Evolutionary conservation across 2,797 vertebrate genomes (phyloP), one percentile per base, ranked within the genome.

Genomic region (Spinus pinus): DNA sequence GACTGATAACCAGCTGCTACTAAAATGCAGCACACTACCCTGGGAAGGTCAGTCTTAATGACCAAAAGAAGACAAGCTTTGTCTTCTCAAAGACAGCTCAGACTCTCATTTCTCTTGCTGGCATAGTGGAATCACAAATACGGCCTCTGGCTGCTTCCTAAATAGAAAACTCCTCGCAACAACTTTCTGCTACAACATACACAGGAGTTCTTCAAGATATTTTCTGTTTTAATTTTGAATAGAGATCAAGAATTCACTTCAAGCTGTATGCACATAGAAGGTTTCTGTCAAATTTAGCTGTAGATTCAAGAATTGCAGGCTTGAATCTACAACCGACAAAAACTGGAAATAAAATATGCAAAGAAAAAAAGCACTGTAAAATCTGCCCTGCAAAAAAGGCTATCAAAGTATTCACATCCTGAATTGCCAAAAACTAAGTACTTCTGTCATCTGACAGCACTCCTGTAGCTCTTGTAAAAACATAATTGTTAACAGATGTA

Each of bases 401-500:
- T 86, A 65, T 78, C 61, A 65, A 83, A 86, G 81, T 69, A 89
- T 61, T 91, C 35, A 47, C 0, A 0, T 67, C 39, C 61, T 90
- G 74, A 91, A 81, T 61, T 96, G 54, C 54, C 50, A 81, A 87
- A 91, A 53, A 80, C n/a, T 20, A 67, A 86, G 35, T 61, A 72
- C 21, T 91, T 83, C 80, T 74, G 75, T 78, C 84, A 92, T 60
- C n/a, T 90, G 61, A 90, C 54, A 94, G 54, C 58, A 79, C 50
- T 90, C 35, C 54, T 78, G 41, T 18, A 71, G n/a, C 57, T 92
- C 44, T 78, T 78, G 15, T 89, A 61, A 74, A 83, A 85, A n/a
- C 11, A 56, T 92, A 86, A 95, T 74, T 88, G 41, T 83, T 83
- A 84, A 39, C 80, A 94, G 72, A 91, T 89, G 69, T 81, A 85